phyloP scores from a whole-genome alignment of 2,797 vertebrate genomes.

The Myotis planiceps region DNA sequence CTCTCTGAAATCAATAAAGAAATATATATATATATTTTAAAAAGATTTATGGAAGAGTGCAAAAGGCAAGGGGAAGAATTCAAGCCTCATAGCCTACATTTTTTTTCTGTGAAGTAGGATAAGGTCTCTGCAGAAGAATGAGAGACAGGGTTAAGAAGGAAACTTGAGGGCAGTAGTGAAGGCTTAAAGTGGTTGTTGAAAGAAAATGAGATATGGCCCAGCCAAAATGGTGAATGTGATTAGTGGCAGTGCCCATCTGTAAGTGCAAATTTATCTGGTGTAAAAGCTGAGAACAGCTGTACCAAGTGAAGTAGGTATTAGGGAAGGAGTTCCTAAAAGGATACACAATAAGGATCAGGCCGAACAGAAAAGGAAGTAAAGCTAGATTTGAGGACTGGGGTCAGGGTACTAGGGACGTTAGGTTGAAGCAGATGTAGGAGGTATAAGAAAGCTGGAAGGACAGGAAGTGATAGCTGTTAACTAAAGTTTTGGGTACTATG shows the following conservation, averaged over 20 bases:
- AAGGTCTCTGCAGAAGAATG: not conserved
- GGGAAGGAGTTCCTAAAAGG: not conserved
- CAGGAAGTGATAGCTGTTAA: not conserved
- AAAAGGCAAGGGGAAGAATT: not conserved
- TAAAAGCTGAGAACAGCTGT: not conserved
- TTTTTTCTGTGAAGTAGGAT: not conserved
- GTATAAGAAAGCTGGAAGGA: not conserved
- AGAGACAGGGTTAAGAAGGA: not conserved
- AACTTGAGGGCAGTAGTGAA: conserved; percentile 8
- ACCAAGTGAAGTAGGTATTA: not conserved
- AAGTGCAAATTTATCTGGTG: not conserved
- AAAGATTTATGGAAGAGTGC: not conserved
- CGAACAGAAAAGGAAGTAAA: not conserved
- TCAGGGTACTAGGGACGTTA: not conserved
- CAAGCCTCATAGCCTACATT: not conserved
- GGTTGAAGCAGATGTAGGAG: not conserved
- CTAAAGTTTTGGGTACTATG: not conserved
- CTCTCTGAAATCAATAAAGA: no score
- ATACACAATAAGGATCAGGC: not conserved
- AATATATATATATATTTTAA: no score
- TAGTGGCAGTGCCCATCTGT: not conserved
- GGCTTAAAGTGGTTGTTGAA: conserved; percentile 3
- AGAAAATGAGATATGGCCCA: not conserved
- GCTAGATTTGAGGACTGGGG: not conserved
- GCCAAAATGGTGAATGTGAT: not conserved